Evolutionary conservation across 2,797 vertebrate genomes (phyloP).

Genomic region (Botia almorhae): DNA sequence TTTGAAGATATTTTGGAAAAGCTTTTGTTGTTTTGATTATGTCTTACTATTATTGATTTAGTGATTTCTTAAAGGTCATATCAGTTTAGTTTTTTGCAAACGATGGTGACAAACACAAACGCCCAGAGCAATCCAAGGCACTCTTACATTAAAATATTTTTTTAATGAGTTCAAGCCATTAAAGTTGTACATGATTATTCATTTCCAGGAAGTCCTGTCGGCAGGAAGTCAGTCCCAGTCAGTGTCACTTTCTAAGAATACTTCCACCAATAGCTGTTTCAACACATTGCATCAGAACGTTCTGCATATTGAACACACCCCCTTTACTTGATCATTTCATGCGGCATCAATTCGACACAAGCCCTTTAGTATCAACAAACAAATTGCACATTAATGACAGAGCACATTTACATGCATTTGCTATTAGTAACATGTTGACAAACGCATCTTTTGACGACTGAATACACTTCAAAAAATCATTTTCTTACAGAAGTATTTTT

Average conservation of each 20-base stretch:
- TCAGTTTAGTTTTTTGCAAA: slow-evolving; percentile 22
- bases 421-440: slow-evolving; percentile 47
- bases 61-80: slow-evolving; percentile 41
- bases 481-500: background rate
- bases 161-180: slow-evolving; percentile 47
- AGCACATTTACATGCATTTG: slow-evolving; percentile 45
- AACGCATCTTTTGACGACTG: slow-evolving; percentile 53
- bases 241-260: slow-evolving; percentile 36
- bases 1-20: slow-evolving; percentile 8
- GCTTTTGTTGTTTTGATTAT: slow-evolving; percentile 41
- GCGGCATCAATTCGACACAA: slow-evolving; percentile 37
- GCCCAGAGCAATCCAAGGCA: slow-evolving; percentile 26
- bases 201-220: slow-evolving; percentile 18
- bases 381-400: background rate
- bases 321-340: slow-evolving; percentile 15
- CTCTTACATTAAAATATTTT: slow-evolving; percentile 22
- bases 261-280: slow-evolving; percentile 36
- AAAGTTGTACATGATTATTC: slow-evolving; percentile 53
- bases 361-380: slow-evolving; percentile 21
- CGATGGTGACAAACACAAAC: background rate
- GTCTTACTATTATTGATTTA: slow-evolving; percentile 41
- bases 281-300: slow-evolving; percentile 53
- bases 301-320: slow-evolving; percentile 60
- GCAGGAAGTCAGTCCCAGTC: slow-evolving; percentile 43
- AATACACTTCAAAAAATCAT: slow-evolving; percentile 12